phyloP scores from a whole-genome alignment of 2,888 invertebrate genomes.

The Rhimphoctona megacephalus region DNA sequence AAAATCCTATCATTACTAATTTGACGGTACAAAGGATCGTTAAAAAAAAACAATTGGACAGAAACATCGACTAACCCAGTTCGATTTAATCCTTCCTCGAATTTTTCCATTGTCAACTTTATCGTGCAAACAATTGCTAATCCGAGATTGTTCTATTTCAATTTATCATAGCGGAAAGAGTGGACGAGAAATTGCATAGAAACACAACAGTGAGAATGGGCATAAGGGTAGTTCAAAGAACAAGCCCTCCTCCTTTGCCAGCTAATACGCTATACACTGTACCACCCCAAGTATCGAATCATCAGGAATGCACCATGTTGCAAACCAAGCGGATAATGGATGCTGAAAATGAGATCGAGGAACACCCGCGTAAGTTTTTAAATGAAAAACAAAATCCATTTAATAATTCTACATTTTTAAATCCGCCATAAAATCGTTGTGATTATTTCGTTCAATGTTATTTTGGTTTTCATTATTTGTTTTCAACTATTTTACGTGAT shows the following conservation, averaged over 20 bases:
- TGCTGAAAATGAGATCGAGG: conserved; percentile 75
- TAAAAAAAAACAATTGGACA: neutral
- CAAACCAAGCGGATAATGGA: conserved; percentile 71
- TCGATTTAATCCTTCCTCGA: neutral
- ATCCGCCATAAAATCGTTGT: no score
- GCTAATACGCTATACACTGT: conserved; percentile 75
- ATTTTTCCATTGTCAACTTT: neutral
- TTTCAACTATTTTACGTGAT: no score
- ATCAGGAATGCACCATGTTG: conserved; percentile 63
- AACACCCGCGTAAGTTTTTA: conserved; percentile 73
- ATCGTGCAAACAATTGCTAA: neutral
- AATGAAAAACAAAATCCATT: no score
- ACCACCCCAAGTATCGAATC: conserved; percentile 65
- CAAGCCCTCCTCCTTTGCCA: conserved; percentile 78
- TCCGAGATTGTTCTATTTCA: neutral
- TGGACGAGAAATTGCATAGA: conserved; percentile 93
- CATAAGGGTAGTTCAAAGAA: conserved; percentile 92
- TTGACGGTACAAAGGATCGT: neutral
- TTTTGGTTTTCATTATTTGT: no score
- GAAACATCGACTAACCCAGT: neutral
- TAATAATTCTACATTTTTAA: no score
- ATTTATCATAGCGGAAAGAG: conserved; percentile 89
- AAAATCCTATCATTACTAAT: neutral
- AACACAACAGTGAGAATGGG: conserved; percentile 94
- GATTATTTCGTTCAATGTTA: no score